Percentiles rank a stretch among this genome's conserved stretches.
phyloP scores from a whole-genome alignment of 2,797 vertebrate genomes.

The Sternarchorhynchus goeldii region DNA sequence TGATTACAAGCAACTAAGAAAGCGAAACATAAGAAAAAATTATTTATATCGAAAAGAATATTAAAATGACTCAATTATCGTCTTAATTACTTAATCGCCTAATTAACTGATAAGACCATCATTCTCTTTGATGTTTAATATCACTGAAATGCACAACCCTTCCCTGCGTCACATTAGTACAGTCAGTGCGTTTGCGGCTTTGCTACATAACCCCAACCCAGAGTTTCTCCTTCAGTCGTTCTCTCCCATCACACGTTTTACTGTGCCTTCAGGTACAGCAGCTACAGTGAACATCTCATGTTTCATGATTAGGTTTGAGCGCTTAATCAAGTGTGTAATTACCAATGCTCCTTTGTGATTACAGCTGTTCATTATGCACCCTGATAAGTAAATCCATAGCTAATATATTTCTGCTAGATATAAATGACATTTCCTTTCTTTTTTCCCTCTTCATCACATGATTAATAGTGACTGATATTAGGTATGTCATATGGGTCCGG shows the following conservation, averaged over 20 bases:
- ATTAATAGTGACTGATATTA: background rate
- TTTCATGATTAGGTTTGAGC: constrained; percentile 17
- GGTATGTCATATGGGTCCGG: background rate
- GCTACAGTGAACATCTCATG: background rate
- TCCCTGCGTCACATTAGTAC: background rate
- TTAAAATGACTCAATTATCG: background rate
- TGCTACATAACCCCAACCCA: too few species aligned
- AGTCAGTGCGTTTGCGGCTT: too few species aligned
- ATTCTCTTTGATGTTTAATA: constrained; percentile 1
- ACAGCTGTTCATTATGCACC: constrained; percentile 27
- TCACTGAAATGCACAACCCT: background rate
- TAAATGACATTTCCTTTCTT: background rate
- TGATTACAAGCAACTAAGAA: too few species aligned
- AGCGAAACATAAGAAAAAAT: too few species aligned
- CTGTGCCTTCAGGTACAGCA: background rate
- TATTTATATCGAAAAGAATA: too few species aligned
- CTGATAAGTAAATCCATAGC: constrained; percentile 3
- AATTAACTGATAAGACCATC: constrained; percentile 2
- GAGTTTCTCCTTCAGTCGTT: too few species aligned
- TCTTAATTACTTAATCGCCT: background rate
- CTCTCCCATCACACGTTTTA: too few species aligned
- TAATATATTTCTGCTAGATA: constrained; percentile 10
- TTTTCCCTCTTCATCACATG: background rate
- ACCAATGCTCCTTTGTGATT: constrained; percentile 13
- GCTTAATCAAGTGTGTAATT: constrained; percentile 38